phyloP scores from a whole-genome alignment of 1,140 invertebrate genomes.

The Diorhabda sublineata region DNA sequence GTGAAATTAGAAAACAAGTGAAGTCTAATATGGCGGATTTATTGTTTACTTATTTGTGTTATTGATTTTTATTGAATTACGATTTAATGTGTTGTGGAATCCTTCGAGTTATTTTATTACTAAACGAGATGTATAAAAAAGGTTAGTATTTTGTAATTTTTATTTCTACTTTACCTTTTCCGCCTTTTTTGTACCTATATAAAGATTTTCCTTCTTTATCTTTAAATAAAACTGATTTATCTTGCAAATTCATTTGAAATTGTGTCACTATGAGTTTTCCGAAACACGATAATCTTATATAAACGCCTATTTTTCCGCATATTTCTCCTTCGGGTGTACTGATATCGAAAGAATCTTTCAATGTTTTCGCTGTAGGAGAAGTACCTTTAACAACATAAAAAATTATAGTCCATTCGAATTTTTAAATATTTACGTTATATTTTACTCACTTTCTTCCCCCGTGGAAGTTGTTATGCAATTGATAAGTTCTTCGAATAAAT shows the following conservation, averaged over 20 bases:
- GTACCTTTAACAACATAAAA: conserved; percentile 14
- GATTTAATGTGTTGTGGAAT: too few species aligned
- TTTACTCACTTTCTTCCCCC: neutral
- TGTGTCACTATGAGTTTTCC: conserved; percentile 62
- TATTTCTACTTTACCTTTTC: conserved; percentile 21
- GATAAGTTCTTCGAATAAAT: conserved; percentile 42
- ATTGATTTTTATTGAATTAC: too few species aligned
- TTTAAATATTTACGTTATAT: too few species aligned
- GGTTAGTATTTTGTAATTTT: too few species aligned
- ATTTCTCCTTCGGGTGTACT: conserved; percentile 47
- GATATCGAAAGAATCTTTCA: conserved; percentile 57
- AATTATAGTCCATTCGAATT: too few species aligned
- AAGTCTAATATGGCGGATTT: too few species aligned
- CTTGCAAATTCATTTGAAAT: conserved; percentile 53
- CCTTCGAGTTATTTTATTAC: too few species aligned
- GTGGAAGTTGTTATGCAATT: conserved; percentile 25
- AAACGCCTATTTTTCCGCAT: conserved; percentile 53
- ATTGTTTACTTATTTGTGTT: too few species aligned
- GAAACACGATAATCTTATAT: conserved; percentile 59
- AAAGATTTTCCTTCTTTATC: conserved; percentile 44
- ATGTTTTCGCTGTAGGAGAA: conserved; percentile 45
- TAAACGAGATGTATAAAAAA: too few species aligned
- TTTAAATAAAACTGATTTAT: conserved; percentile 45
- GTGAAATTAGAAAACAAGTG: too few species aligned
- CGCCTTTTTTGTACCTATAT: conserved; percentile 41